Evolutionary conservation across 2,113 vertebrate species (phyloP), one percentile per base, ranked within the genome.

Genomic region (Pseudorhombus dupliciocellatus): DNA sequence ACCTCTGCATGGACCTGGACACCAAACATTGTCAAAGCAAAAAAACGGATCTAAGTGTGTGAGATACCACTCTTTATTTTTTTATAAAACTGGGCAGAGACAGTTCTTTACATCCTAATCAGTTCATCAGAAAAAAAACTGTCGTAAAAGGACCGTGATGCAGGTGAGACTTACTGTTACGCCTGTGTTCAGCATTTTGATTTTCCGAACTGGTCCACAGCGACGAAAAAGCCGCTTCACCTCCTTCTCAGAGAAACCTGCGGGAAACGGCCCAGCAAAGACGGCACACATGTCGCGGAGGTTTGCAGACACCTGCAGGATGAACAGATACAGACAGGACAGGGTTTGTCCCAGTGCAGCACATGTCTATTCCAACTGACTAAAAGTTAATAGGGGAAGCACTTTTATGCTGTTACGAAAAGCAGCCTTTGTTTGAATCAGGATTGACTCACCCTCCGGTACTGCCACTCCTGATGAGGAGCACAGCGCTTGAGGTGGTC

Each of bases 201-300:
- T 52, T 30, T 88, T 93, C 0, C 5, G 83, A 52, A 97, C 84
- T 1, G 93, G 89, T 37, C 96, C 96, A 37, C 94, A 97, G 59
- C 75, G 91, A 37, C 84, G 34, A 76, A 96, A 96, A 42, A 94
- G 84, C 63, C 74, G 94, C 87, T 80, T 93, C 76, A 96, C 89
- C 37, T 92, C 75, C 53, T 62, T 84, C 11, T 93, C 56, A 25
- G 92, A 90, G 59, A 91, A 91, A 26, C 66, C 69, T 15, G 85
- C 85, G 53, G 89, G 89, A 80, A 97, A 93, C 18, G 96, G 96
- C 34, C 96, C 96, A 11, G 88, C 95, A 2, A 94, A 97, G 76
- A 96, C 87, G 3, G 92, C 93, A 58, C 95, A 94, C 94, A 97
- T 93, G 63, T 94, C 91, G 61, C 84, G 81, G 67, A 95, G 92